phyloP scores from a whole-genome alignment of 2,888 invertebrate genomes.

The Erebia epiphron region DNA sequence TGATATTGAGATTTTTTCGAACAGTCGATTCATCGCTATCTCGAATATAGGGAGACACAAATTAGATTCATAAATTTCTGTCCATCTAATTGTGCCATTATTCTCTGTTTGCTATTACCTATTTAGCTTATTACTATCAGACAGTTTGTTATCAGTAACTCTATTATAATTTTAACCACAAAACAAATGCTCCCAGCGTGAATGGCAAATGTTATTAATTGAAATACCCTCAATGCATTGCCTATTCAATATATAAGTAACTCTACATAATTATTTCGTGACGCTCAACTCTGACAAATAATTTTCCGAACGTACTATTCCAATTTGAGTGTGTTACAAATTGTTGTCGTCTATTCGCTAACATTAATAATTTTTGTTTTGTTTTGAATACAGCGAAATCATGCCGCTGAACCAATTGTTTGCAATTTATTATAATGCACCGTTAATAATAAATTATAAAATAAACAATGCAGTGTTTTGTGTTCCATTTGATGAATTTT shows the following conservation, averaged over 20 bases:
- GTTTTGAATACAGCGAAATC: constrained; percentile 39
- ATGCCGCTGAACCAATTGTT: constrained; percentile 36
- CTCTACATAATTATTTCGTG: constrained; percentile 53
- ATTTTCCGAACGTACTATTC: constrained; percentile 46
- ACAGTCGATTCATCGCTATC: constrained; percentile 32
- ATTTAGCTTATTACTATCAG: constrained; percentile 41
- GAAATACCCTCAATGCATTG: constrained; percentile 49
- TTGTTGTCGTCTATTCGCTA: constrained; percentile 45
- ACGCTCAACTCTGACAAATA: constrained; percentile 47
- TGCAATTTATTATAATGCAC: constrained; percentile 41
- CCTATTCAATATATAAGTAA: constrained; percentile 51
- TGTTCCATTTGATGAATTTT: constrained; percentile 27
- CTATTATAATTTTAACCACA: constrained; percentile 43
- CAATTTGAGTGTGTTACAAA: constrained; percentile 43
- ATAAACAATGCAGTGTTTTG: constrained; percentile 36
- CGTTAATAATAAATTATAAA: constrained; percentile 41
- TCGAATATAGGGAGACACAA: constrained; percentile 37
- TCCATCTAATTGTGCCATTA: constrained; percentile 38
- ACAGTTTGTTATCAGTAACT: constrained; percentile 41
- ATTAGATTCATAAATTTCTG: constrained; percentile 39
- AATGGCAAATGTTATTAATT: constrained; percentile 53
- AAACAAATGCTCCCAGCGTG: constrained; percentile 45
- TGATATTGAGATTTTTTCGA: constrained; percentile 30
- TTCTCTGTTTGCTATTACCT: constrained; percentile 37
- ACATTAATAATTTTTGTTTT: constrained; percentile 44